Evolutionary conservation across 2,888 invertebrate species (phyloP), one percentile per base, ranked within the genome.

Genomic region (Lasioglossum figueresi): DNA sequence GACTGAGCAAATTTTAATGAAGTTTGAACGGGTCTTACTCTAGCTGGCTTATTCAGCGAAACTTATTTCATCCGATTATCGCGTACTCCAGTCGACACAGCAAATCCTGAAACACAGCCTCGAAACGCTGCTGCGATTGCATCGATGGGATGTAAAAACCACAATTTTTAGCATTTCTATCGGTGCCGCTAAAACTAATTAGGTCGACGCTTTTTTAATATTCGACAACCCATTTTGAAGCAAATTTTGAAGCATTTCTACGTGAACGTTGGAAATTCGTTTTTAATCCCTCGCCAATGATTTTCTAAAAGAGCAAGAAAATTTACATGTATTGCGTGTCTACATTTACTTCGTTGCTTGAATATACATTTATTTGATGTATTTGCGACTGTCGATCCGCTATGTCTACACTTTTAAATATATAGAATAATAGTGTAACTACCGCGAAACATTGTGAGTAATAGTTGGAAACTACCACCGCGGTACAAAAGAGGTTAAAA

Each of bases 21-120:
- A 45, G 72, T 48, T 45, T 72, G 72, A 31, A 72, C 45, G 48
- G 45, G 45, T 72, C 70, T 70, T 70, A 40, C 37, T 70, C 40
- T 14, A n/a, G 70, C 40, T n/a, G 31, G 72, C 72, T 72, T 72
- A 72, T 48, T 45, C 72, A 48, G 72, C 45, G 31, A 72, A 72
- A 31, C 45, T 48, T 70, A 45, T 48, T 72, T 72, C 31, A 72
- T 45, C 45, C 45, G 72, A 45, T 70, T 45, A 72, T 72, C 45
- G 45, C 72, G 45, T 23, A 34, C 31, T 48, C 45, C 70, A 4
- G 40, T n/a, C 40, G 40, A 40, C 40, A 70, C 40, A n/a, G 70
- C 70, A 70, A 70, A 70, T 70, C 37, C 40, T 40, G 23, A 40
- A 70, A 40, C 70, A 70, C 37, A n/a, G n/a, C n/a, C 40, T 40